Conservation (phyloP, 1,140 invertebrate genomes). For the Caenorhabditis brenneri region DNA sequence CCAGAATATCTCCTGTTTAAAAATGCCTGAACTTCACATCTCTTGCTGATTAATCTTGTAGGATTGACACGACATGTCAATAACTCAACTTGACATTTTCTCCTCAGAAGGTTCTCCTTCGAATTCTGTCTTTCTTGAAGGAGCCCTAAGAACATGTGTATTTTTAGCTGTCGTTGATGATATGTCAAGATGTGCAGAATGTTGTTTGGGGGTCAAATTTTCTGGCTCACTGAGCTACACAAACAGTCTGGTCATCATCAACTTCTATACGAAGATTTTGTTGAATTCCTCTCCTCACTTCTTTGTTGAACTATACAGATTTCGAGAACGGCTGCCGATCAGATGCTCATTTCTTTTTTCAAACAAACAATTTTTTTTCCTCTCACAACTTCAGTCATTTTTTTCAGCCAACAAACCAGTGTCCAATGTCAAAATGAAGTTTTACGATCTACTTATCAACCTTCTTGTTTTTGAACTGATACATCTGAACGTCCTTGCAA, state of each 20-base stretch:
- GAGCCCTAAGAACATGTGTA: neutral
- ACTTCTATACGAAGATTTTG: neutral
- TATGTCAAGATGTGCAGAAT: neutral
- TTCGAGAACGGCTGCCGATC: neutral
- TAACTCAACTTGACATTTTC: constrained; percentile 38
- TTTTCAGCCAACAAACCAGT: neutral
- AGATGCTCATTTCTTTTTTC: neutral
- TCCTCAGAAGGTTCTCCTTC: neutral
- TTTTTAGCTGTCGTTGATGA: neutral
- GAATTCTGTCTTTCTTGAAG: no score
- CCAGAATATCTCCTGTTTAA: no score
- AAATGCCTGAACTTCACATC: neutral
- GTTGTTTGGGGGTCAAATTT: neutral
- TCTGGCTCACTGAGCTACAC: constrained; percentile 1
- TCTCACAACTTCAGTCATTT: neutral
- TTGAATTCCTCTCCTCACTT: no score
- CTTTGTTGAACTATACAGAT: neutral
- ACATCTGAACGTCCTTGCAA: neutral
- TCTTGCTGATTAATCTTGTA: neutral
- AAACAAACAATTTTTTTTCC: neutral
- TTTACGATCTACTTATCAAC: neutral
- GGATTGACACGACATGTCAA: neutral
- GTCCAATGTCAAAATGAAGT: constrained; percentile 26
- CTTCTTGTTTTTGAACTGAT: neutral
- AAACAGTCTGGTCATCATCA: constrained; percentile 14